phyloP scores from a whole-genome alignment of 1,140 invertebrate genomes.

The Episyrphus balteatus region DNA sequence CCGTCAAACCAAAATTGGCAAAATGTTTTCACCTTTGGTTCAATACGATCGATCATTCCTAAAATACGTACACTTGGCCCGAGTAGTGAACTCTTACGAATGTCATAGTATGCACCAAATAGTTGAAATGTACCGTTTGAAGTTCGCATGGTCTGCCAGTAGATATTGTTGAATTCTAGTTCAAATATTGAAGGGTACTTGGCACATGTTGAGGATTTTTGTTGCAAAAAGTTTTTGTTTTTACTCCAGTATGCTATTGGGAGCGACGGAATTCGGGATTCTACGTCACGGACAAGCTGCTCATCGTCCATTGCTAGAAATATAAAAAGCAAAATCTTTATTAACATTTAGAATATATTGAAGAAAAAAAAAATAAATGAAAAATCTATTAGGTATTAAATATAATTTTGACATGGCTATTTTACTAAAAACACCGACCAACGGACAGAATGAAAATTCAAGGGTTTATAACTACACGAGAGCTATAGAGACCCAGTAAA shows the following conservation, averaged over 20 bases:
- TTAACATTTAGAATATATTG: too few species aligned
- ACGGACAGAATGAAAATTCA: too few species aligned
- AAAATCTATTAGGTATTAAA: too few species aligned
- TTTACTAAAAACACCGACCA: too few species aligned
- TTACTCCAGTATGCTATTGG: constrained; percentile 75
- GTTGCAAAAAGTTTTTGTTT: constrained; percentile 56
- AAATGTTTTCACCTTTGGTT: constrained; percentile 67
- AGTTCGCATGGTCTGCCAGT: constrained; percentile 74
- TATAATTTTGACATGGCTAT: too few species aligned
- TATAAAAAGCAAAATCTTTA: too few species aligned
- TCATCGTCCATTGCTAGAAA: constrained; percentile 48
- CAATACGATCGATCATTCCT: constrained; percentile 80
- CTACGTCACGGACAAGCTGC: constrained; percentile 62
- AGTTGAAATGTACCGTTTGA: constrained; percentile 78
- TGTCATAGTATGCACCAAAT: constrained; percentile 82
- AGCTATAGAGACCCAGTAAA: too few species aligned
- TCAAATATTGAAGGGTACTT: constrained; percentile 76
- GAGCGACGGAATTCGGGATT: constrained; percentile 62
- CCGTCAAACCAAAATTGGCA: constrained; percentile 88
- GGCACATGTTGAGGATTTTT: constrained; percentile 60
- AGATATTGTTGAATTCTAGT: constrained; percentile 82
- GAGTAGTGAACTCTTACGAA: constrained; percentile 59
- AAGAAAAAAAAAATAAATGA: too few species aligned
- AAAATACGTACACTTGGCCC: constrained; percentile 76
- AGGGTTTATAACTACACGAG: too few species aligned